A percentile compares a stretch with the other conserved stretches of the same genome.
Evolutionary conservation across 2,113 vertebrate species (phyloP).

Genomic region (Suricata suricatta): DNA sequence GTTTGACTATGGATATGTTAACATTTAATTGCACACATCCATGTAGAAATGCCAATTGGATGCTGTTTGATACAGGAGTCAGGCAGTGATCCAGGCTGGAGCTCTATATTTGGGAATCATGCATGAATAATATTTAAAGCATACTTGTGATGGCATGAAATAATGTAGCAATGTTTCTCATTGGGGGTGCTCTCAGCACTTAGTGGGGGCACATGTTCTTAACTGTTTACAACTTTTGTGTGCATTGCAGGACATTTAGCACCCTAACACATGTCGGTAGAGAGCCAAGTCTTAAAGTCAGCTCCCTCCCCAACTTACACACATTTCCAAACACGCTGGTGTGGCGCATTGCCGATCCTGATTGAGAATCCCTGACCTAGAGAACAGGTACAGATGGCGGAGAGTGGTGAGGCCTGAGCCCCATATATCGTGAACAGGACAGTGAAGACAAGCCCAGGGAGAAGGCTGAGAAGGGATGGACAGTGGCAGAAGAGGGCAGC

Average conservation of each 20-base stretch:
- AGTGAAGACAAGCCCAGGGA: background rate
- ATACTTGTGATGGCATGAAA: background rate
- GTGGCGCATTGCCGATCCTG: background rate
- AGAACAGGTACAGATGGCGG: background rate
- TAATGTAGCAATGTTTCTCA: background rate
- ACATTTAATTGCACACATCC: background rate
- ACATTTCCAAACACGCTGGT: background rate
- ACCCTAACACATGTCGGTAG: background rate
- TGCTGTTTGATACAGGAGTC: background rate
- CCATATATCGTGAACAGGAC: background rate
- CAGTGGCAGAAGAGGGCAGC: background rate
- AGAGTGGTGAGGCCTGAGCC: background rate
- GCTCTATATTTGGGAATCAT: background rate
- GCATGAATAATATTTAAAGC: background rate
- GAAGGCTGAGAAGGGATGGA: background rate
- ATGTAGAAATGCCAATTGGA: background rate
- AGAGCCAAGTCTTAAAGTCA: background rate
- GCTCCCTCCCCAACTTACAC: background rate
- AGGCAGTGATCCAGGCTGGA: background rate
- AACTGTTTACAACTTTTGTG: background rate
- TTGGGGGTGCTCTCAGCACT: background rate
- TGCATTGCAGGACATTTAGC: background rate
- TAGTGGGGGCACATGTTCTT: background rate
- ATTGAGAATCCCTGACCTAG: background rate
- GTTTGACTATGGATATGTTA: background rate